Evolutionary conservation across 2,888 invertebrate species (phyloP).

Genomic region (Zhuqinia jingwanae): DNA sequence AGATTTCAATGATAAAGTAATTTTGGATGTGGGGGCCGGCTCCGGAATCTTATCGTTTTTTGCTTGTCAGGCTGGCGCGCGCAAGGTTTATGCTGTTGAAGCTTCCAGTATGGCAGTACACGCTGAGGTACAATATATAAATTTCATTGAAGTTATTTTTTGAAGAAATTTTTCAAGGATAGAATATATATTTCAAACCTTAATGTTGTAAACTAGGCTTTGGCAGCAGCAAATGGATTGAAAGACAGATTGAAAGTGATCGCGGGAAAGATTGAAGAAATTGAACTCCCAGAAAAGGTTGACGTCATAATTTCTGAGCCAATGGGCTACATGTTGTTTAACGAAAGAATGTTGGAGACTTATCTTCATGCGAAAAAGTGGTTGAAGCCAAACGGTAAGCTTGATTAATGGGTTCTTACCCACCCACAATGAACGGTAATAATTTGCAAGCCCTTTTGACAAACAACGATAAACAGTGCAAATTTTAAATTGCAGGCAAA

Average conservation of each 20-base stretch:
- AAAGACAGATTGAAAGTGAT: slow-evolving; percentile 94
- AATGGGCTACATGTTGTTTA: slow-evolving; percentile 99
- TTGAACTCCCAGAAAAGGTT: slow-evolving; percentile 95
- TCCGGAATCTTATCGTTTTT: slow-evolving; percentile 99
- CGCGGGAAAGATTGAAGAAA: slow-evolving; percentile 99
- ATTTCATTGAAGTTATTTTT: too few relatives aligned
- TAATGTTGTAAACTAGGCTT: too few relatives aligned
- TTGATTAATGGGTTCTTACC: not conserved
- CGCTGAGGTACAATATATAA: slow-evolving; percentile 85
- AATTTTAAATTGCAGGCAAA: slow-evolving; percentile 84
- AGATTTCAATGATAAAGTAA: slow-evolving; percentile 87
- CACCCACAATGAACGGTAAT: too few relatives aligned
- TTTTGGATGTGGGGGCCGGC: slow-evolving; percentile 98
- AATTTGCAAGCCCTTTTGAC: too few relatives aligned
- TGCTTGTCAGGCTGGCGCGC: slow-evolving; percentile 98
- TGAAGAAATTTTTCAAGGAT: too few relatives aligned
- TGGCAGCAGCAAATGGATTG: slow-evolving; percentile 94
- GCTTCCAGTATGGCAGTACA: slow-evolving; percentile 99
- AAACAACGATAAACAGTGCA: slow-evolving; percentile 46
- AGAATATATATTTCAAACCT: too few relatives aligned
- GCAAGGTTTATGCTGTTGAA: slow-evolving; percentile 98
- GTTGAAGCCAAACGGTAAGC: slow-evolving; percentile 88
- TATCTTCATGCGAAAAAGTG: slow-evolving; percentile 99
- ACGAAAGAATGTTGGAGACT: slow-evolving; percentile 99
- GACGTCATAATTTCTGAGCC: slow-evolving; percentile 99